A percentile compares a stretch with the other conserved stretches of the same genome.
Conservation (phyloP, 2,888 invertebrate genomes). For the Kuschelorhynchus macadamiae region DNA sequence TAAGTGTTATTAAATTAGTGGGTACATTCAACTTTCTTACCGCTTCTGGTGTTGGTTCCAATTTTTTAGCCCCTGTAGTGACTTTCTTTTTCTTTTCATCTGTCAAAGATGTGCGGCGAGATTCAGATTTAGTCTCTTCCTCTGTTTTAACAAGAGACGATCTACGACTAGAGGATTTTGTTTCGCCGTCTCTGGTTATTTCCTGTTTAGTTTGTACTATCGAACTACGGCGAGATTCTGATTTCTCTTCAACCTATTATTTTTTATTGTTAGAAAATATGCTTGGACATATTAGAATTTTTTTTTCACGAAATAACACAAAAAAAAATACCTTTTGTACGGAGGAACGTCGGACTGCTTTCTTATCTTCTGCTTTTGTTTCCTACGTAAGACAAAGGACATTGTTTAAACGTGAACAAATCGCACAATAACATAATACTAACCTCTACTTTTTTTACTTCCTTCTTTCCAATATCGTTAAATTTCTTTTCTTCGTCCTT, state of each 20-base stretch:
- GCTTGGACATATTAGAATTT: too few species aligned
- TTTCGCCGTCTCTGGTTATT: constrained; percentile 65
- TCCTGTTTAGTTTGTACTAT: constrained; percentile 65
- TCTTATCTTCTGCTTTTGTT: constrained; percentile 73
- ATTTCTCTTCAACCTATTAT: constrained; percentile 65
- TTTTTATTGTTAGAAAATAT: too few species aligned
- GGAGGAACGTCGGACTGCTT: too few species aligned
- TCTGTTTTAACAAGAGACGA: constrained; percentile 65
- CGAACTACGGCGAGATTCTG: constrained; percentile 66
- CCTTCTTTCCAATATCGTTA: constrained; percentile 65
- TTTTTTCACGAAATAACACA: too few species aligned
- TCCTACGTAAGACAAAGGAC: constrained; percentile 63
- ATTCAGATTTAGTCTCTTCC: constrained; percentile 69
- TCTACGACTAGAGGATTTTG: constrained; percentile 64
- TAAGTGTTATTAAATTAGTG: constrained; percentile 13
- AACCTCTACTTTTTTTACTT: constrained; percentile 61
- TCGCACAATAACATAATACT: constrained; percentile 50
- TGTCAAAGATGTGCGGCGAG: constrained; percentile 68
- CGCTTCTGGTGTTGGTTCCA: constrained; percentile 64
- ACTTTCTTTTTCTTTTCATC: constrained; percentile 68
- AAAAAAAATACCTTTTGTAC: too few species aligned
- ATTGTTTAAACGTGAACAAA: constrained; percentile 33
- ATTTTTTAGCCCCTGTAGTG: constrained; percentile 58
- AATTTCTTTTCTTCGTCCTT: constrained; percentile 65
- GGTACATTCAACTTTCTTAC: constrained; percentile 54